Base-by-base conservation (phyloP, 1,140 invertebrate species). In the Papilio polytes region DNA sequence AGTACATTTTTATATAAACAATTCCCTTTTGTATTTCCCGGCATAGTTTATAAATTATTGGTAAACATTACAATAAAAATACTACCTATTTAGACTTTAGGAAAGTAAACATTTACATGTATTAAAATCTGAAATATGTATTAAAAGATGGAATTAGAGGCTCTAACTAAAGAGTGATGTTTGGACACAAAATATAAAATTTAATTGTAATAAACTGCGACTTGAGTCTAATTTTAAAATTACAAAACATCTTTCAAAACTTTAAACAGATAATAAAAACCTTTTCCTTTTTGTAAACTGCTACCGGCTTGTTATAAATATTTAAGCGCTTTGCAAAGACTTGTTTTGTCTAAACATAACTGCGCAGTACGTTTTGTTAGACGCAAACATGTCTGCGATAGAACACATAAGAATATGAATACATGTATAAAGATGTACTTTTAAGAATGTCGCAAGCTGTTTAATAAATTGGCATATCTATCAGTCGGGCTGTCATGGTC, bases 191-290 rank as follows among this genome's bases (percentile, higher is more conserved):
- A 51, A 51, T 48, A 1, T 41, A 41, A 36, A 41, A 6, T 8
- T 41, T 41, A 7, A 41, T 41, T 41, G 36, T 7, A 36, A 36
- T 36, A 41, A 41, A 41, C 6, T 41, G 36, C 36, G 36, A 41
- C 36, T 41, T 41, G 36, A 41, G 7, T 41, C 36, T 41, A 41
- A 41, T 8, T 41, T 41, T 41, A 41, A 8, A 41, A 8, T 41
- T 8, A 1, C 36, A 41, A 41, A 41, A 41, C 51, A 56, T 20
- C 59, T 63, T 22, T 63, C 22, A 63, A 12, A 63, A 15, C 10
- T 63, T 26, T 26, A 13, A 3, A 63, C 3, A 63, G 22, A 26
- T 36, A 80, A 15, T 18, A 53, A 80, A 63, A 82, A 70, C 63
- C 26, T 15, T 31, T 15, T 70, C 63, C 13, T 31, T 13, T 70